phyloP scores from a whole-genome alignment of 2,113 vertebrate genomes.

The Toxostoma redivivum region DNA sequence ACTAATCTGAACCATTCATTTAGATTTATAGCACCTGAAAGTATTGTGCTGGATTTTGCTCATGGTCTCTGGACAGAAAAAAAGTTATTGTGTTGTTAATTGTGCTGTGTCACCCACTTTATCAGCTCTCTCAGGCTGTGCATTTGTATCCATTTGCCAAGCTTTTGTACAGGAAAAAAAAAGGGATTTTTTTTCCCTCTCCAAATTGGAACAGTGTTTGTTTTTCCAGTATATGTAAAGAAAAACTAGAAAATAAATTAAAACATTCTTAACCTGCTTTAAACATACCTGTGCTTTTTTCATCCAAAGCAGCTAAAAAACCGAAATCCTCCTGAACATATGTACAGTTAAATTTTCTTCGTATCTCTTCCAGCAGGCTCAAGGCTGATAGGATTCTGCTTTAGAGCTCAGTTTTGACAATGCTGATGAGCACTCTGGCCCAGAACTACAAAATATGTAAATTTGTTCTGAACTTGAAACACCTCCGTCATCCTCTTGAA shows the following conservation, averaged over 20 bases:
- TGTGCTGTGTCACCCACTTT: background rate
- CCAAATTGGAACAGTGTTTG: background rate
- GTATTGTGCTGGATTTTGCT: constrained; percentile 1
- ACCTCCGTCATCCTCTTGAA: background rate
- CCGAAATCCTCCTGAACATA: background rate
- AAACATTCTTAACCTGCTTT: background rate
- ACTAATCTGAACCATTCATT: background rate
- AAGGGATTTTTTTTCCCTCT: background rate
- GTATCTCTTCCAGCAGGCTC: background rate
- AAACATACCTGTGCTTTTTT: background rate
- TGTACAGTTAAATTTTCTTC: background rate
- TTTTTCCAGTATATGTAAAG: background rate
- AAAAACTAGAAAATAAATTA: background rate
- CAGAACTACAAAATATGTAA: background rate
- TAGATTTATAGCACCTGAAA: constrained; percentile 1
- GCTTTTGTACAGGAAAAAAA: background rate
- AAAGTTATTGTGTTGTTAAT: constrained; percentile 1
- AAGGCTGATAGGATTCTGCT: background rate
- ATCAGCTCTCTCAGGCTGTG: background rate
- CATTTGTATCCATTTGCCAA: constrained; percentile 28
- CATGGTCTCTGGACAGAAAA: background rate
- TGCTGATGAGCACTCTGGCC: background rate
- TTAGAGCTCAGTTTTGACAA: background rate
- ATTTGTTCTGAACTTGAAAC: background rate
- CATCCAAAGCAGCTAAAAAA: background rate